Evolutionary conservation across 2,797 vertebrate genomes (phyloP), one percentile per base, ranked within the genome.

Genomic region (Dryobates pubescens): DNA sequence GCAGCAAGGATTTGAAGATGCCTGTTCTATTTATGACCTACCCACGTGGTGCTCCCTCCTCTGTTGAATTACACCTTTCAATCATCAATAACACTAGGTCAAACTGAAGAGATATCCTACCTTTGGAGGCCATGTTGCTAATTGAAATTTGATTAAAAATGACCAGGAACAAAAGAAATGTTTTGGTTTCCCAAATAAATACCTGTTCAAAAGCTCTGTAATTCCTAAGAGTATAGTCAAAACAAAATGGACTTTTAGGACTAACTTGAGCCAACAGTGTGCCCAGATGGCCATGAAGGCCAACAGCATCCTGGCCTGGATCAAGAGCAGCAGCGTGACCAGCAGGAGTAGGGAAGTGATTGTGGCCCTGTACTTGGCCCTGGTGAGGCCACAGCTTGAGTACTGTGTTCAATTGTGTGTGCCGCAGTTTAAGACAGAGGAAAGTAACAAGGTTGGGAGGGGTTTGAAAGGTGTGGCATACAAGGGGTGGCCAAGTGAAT

Each of bases 11-110:
- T 80, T 95, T 92, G 65, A 87, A 92, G 64, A 92, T 70, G n/a
- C 6, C 27, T 85, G 38, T 83, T 94, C 82, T 88, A 76, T 89
- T 94, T 84, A 61, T 70, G 90, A 57, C 23, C 47, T 88, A 53
- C 13, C 17, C 61, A 62, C 71, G 82, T 88, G 63, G 49, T 88
- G 53, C 27, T 89, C 24, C 17, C 41, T 93, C 54, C 77, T 88
- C 63, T 90, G 45, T 43, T 56, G 67, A 80, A 88, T 59, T 92
- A 32, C 47, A 78, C 43, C 36, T 92, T 91, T 82, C 91, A 86
- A 59, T 88, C 87, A n/a, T n/a, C n/a, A 81, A 30, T 64, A 87
- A 38, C 10, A 27, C 32, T 62, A 72, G 62, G 71, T n/a, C 63
- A 80, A 93, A 80, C 26, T 47, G 51, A 65, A 87, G 56, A 71